phyloP scores from a whole-genome alignment of 1,140 invertebrate species.

The Anastrepha ludens region DNA sequence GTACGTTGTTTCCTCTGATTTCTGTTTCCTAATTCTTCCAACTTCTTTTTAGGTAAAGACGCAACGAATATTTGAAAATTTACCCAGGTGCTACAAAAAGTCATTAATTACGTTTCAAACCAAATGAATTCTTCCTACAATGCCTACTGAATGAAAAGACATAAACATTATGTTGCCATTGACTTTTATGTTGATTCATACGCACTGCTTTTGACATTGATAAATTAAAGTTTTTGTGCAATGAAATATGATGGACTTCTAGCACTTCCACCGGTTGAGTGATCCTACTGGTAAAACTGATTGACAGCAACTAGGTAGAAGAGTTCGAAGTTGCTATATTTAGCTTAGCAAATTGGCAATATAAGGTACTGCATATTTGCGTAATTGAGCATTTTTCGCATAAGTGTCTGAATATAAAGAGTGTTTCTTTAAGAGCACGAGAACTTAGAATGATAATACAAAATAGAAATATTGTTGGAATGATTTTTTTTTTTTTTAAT shows the following conservation, averaged over 20 bases:
- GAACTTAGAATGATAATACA: too few species aligned
- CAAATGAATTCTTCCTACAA: neutral
- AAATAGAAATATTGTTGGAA: too few species aligned
- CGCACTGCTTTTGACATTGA: constrained; percentile 13
- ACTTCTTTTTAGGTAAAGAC: too few species aligned
- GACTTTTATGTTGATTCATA: constrained; percentile 3
- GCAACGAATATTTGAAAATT: too few species aligned
- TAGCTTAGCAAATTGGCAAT: too few species aligned
- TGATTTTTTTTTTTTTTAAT: too few species aligned
- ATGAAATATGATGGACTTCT: neutral
- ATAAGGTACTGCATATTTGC: too few species aligned
- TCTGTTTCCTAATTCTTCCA: too few species aligned
- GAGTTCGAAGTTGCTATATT: neutral
- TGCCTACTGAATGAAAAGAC: neutral
- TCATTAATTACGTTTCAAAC: constrained; percentile 1
- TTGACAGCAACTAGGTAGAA: neutral
- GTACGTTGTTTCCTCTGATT: too few species aligned
- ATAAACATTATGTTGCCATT: constrained; percentile 16
- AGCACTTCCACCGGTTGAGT: neutral
- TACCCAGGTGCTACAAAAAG: neutral
- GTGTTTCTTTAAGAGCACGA: too few species aligned
- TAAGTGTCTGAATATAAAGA: too few species aligned
- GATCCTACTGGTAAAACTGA: neutral
- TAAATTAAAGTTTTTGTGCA: neutral
- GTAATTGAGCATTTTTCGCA: too few species aligned